Evolutionary conservation across 2,797 vertebrate genomes (phyloP), one percentile per base, ranked within the genome.

Genomic region (Peromyscus attwateri): DNA sequence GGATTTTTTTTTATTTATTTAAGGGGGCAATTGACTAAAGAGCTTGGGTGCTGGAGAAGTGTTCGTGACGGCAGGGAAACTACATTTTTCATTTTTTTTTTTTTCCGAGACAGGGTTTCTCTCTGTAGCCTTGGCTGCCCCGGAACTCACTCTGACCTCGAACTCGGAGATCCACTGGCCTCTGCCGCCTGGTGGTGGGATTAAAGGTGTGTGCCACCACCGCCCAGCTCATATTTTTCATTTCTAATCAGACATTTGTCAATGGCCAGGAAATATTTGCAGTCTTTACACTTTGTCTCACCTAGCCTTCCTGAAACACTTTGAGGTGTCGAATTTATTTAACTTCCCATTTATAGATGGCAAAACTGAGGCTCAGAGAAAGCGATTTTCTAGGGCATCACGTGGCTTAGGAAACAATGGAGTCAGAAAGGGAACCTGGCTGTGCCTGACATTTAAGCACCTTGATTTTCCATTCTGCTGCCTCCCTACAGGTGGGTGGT

Each of bases 221-320:
- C 3, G 0, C 27, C 37, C 40, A 7, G 29, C 19, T 43, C 17
- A 46, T 34, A 49, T 43, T n/a, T 21, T 68, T 82, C 8, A 49
- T 81, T 95, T 91, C 64, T 43, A 91, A 71, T 6, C 40, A 60
- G 75, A 62, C 62, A 16, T 76, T 85, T 23, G n/a, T 84, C 64
- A 37, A 5, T 37, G 43, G n/a, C 60, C 77, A 77, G 80, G n/a
- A 60, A 68, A n/a, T 27, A 29, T 57, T 93, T 64, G 37, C n/a
- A n/a, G 19, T 43, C 62, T 75, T 89, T 75, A n/a, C 1, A 46
- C 34, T 64, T 40, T 62, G 11, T 34, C 80, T 92, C 13, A 37
- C 68, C 55, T 70, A 52, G 87, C 21, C 62, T 19, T 95, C 76
- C 88, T 40, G 52, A 81, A 96, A 82, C 40, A 29, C 60, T 91